Conservation (phyloP, 2,113 vertebrate species). For the Syngnathus floridae region DNA sequence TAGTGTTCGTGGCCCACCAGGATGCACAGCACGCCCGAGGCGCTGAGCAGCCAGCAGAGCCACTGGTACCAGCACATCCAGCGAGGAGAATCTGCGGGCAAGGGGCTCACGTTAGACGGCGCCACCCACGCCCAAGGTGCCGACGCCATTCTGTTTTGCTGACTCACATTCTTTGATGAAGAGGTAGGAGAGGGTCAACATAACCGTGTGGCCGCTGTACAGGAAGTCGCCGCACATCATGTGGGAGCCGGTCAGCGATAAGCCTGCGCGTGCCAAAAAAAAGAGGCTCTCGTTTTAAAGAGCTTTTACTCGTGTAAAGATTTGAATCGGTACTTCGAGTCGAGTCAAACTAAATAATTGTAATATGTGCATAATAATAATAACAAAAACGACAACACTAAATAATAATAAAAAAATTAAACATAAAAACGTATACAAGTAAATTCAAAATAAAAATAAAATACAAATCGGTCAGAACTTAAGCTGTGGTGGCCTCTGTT, state of each 20-base stretch:
- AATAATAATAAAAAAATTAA: no score
- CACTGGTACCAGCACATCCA: conserved; percentile 88
- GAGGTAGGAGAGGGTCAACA: conserved; percentile 85
- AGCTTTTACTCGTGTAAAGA: background rate
- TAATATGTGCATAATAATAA: no score
- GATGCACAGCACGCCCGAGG: conserved; percentile 82
- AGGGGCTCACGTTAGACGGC: background rate
- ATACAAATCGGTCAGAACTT: no score
- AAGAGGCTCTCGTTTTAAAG: no score
- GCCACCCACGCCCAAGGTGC: no score
- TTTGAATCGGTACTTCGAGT: background rate
- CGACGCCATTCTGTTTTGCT: no score
- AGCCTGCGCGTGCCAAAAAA: conserved; percentile 17
- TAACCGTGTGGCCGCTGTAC: conserved; percentile 93
- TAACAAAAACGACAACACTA: no score
- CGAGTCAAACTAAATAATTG: no score
- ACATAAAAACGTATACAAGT: no score
- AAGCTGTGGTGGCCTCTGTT: no score
- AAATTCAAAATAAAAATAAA: no score
- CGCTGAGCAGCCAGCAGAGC: conserved; percentile 85
- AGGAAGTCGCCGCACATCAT: conserved; percentile 92
- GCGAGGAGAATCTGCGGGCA: conserved; percentile 78
- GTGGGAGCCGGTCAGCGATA: conserved; percentile 69
- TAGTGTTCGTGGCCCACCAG: conserved; percentile 92
- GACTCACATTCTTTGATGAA: conserved; percentile 97